Evolutionary conservation across 2,888 invertebrate genomes (phyloP).

Genomic region (Melolontha melolontha): DNA sequence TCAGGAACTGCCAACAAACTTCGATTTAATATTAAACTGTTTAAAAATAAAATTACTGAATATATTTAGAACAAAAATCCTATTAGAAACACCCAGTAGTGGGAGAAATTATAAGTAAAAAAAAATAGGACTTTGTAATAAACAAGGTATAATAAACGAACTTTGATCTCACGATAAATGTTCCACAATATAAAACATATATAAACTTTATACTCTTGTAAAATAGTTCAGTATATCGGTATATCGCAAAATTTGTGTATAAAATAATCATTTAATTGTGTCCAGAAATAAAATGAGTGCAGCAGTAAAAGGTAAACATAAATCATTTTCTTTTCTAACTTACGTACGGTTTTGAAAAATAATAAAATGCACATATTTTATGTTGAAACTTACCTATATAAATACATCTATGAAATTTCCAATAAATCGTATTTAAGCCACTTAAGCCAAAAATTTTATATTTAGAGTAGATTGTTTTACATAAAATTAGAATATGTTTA

Average conservation of each 20-base stretch:
- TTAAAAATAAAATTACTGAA: constrained; percentile 15
- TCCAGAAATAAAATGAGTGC: constrained; percentile 61
- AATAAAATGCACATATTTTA: background rate
- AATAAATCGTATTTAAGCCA: too few species aligned
- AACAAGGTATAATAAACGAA: constrained; percentile 30
- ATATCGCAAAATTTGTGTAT: constrained; percentile 23
- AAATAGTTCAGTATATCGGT: constrained; percentile 6
- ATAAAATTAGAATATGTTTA: too few species aligned
- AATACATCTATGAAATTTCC: too few species aligned
- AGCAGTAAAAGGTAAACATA: constrained; percentile 64
- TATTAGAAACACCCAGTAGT: background rate
- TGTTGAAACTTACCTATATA: too few species aligned
- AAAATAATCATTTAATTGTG: constrained; percentile 1
- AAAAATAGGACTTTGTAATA: constrained; percentile 1
- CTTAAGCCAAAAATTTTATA: too few species aligned
- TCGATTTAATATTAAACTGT: too few species aligned
- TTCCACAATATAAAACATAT: background rate
- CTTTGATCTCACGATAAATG: constrained; percentile 45
- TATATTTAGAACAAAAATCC: too few species aligned
- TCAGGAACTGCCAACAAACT: too few species aligned
- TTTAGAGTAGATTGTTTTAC: too few species aligned
- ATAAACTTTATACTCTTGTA: constrained; percentile 8
- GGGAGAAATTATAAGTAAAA: background rate
- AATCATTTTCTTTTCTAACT: background rate
- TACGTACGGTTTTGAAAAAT: background rate